Conservation (phyloP, 2,113 vertebrate genomes). For the western clawed frog (Xenopus tropicalis) region UCB_Xtro_10.0 CM004447.2:88176001-88176500, state of each 20-base stretch:
- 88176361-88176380: not conserved
- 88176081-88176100: slow-evolving; percentile 76
- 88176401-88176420: slow-evolving; percentile 5
- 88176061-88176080: slow-evolving; percentile 79
- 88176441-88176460: slow-evolving; percentile 3
- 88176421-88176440: slow-evolving; percentile 1
- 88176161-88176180: slow-evolving; percentile 55
- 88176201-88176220: slow-evolving; percentile 50
- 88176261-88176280: slow-evolving; percentile 99
- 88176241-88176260: slow-evolving; percentile 74
- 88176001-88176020: slow-evolving; percentile 89
- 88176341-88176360: not conserved
- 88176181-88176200: slow-evolving; percentile 61
- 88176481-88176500: too few species aligned
- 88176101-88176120: slow-evolving; percentile 75
- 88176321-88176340: slow-evolving; percentile 35
- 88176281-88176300: slow-evolving; percentile 48
- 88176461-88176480: not conserved
- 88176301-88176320: slow-evolving; percentile 47
- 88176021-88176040: slow-evolving; percentile 97
- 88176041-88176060: slow-evolving; percentile 88
- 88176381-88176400: slow-evolving; percentile 2
- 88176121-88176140: slow-evolving; percentile 70
- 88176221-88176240: slow-evolving; percentile 51
- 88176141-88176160: slow-evolving; percentile 62